A percentile compares a stretch with the other conserved stretches of the same genome.
phyloP scores from a whole-genome alignment of 2,797 vertebrate genomes.

The Vultur gryphus region DNA sequence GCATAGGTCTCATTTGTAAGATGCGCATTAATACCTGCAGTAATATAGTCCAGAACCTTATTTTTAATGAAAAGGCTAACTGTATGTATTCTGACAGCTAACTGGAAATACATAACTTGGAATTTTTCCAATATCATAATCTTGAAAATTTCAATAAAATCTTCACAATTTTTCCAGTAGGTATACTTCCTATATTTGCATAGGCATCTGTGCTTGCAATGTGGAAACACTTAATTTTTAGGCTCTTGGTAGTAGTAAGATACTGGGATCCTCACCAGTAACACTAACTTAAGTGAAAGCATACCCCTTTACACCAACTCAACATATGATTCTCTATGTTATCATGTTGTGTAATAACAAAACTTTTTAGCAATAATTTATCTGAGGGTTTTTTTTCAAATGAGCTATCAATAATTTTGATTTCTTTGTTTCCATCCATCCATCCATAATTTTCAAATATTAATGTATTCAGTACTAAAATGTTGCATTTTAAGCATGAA shows the following conservation, averaged over 20 bases:
- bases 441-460: neutral
- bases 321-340: accelerated
- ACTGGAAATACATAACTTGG: neutral
- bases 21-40: neutral
- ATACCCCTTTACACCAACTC: neutral
- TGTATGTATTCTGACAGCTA: neutral
- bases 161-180: neutral
- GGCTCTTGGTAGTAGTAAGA: neutral
- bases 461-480: neutral
- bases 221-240: neutral
- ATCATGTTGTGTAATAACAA: neutral
- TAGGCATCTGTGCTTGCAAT: neutral
- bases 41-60: neutral
- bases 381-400: neutral
- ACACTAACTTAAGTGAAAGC: neutral
- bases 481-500: neutral
- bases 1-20: neutral
- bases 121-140: neutral
- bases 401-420: neutral
- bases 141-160: neutral
- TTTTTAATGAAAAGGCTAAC: neutral
- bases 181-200: neutral
- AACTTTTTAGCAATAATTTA: neutral
- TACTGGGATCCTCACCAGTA: neutral
- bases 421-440: neutral